These are phyloP conservation scores for Ctenoplectra terminalis DNA, from an alignment of 1,140 invertebrate genomes.

Conservation along the genomic window DNA sequence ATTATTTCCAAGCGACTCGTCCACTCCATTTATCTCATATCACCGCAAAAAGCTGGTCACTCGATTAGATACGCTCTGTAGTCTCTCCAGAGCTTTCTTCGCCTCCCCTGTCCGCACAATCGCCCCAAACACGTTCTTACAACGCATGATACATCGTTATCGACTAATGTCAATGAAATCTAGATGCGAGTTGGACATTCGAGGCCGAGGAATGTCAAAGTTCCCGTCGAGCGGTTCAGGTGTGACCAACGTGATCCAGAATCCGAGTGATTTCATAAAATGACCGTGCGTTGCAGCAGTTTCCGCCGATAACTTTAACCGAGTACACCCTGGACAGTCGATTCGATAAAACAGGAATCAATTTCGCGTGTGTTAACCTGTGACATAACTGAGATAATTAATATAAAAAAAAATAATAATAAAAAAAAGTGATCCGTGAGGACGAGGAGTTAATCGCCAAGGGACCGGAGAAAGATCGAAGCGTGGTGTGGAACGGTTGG, in stretches of 20 bases:
- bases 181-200: slow-evolving; percentile 26
- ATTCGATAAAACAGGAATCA: no score
- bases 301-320: no score
- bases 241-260: slow-evolving; percentile 18
- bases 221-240: slow-evolving; percentile 4
- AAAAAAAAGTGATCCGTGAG: slow-evolving; percentile 30
- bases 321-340: no score
- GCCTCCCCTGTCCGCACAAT: neutral
- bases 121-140: neutral
- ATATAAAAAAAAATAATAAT: neutral
- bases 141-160: neutral
- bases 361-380: neutral
- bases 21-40: neutral
- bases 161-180: slow-evolving; percentile 38
- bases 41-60: neutral
- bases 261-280: slow-evolving; percentile 7
- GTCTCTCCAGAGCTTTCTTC: slow-evolving; percentile 19
- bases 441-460: slow-evolving; percentile 14
- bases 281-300: neutral
- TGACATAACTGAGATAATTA: neutral
- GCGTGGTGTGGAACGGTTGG: neutral
- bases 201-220: slow-evolving; percentile 6
- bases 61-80: slow-evolving; percentile 17
- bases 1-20: neutral
- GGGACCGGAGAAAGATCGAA: neutral